A percentile compares a stretch with the other conserved stretches of the same genome.
Conservation (phyloP, 2,797 vertebrate species). For the Phyllotis vaccarum region DNA sequence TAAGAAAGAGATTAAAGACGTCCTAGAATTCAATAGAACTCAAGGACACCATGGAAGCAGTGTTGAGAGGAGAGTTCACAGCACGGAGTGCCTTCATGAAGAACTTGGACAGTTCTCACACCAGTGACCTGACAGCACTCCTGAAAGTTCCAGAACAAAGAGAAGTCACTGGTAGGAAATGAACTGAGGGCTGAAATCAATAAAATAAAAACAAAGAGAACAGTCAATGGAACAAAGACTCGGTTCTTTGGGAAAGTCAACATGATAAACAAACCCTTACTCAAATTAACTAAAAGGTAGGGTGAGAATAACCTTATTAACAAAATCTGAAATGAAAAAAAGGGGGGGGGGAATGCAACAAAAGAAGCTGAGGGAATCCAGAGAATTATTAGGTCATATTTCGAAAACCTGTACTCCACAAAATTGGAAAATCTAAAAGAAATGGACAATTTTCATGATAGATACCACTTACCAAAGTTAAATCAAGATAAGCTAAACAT, state of each 20-base stretch:
- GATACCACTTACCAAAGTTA: background rate
- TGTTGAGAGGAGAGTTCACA: background rate
- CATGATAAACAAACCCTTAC: background rate
- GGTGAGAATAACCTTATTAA: background rate
- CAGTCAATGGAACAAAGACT: background rate
- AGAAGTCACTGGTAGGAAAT: background rate
- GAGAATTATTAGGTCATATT: background rate
- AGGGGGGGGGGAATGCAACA: background rate
- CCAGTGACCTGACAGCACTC: background rate
- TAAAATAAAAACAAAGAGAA: background rate
- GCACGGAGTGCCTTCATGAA: background rate
- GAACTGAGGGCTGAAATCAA: background rate
- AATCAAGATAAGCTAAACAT: background rate
- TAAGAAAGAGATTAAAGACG: background rate
- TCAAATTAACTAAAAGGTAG: background rate
- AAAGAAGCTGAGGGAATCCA: background rate
- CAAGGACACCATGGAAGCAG: background rate
- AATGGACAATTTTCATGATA: background rate
- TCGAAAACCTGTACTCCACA: background rate
- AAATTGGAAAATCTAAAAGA: background rate
- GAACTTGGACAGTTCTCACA: background rate
- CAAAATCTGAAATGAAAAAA: background rate
- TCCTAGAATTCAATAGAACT: background rate
- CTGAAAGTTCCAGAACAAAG: background rate
- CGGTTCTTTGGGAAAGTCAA: background rate